Percentiles rank a stretch among this genome's conserved stretches.
Conservation (phyloP, 2,113 vertebrate species). For the Eclectus roratus region DNA sequence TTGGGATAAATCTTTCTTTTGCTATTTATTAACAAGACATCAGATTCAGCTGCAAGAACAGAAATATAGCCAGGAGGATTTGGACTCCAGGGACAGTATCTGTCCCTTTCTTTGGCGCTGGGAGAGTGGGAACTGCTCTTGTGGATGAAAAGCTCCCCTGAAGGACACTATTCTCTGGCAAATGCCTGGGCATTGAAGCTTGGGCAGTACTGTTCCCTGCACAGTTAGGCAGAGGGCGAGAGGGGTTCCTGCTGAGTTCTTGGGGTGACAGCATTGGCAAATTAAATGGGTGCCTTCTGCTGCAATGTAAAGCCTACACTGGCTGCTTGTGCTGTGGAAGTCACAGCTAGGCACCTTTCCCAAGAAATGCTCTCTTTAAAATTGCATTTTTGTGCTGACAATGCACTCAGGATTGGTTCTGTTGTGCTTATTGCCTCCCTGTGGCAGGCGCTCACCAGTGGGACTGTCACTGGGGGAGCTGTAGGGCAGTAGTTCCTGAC, state of each 20-base stretch:
- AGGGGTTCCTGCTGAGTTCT: not conserved
- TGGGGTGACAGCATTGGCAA: not conserved
- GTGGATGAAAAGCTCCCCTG: not conserved
- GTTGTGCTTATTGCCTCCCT: not conserved
- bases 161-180: not conserved
- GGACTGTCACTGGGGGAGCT: not conserved
- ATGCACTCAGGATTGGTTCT: not conserved
- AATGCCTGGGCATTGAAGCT: not conserved
- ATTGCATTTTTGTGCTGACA: constrained; percentile 36
- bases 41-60: not conserved
- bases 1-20: not conserved
- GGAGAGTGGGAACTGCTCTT: not conserved
- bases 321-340: not conserved
- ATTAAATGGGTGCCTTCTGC: constrained; percentile 7
- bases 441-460: not conserved
- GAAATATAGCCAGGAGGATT: not conserved
- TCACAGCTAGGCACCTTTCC: constrained; percentile 36
- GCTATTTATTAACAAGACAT: not conserved
- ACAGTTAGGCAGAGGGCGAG: not conserved
- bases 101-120: not conserved
- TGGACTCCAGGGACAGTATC: not conserved
- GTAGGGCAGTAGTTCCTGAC: not conserved
- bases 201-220: not conserved
- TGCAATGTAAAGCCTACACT: not conserved
- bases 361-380: constrained; percentile 2